Evolutionary conservation across 2,113 vertebrate genomes (phyloP).

Genomic region (Rousettus leschenaultii): DNA sequence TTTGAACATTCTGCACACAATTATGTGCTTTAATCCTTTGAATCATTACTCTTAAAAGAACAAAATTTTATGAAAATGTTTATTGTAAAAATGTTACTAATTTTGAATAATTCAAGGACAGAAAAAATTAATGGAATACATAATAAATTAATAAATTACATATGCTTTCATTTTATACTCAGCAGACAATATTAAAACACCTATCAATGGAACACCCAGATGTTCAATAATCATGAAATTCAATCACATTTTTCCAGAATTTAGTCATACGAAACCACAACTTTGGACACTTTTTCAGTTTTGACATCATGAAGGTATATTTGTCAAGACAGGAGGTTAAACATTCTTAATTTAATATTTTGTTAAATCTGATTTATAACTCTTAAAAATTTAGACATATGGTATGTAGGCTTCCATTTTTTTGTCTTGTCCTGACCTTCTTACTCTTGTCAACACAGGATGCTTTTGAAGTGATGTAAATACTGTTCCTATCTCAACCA

Average conservation of each 20-base stretch:
- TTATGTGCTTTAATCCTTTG: neutral
- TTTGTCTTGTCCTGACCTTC: neutral
- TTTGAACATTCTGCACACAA: neutral
- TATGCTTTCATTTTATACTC: neutral
- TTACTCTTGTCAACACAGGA: neutral
- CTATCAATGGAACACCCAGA: neutral
- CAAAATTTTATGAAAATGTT: neutral
- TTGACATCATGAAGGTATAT: neutral
- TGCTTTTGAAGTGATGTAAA: neutral
- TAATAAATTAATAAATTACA: no score
- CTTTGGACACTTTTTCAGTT: neutral
- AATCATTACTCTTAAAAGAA: neutral
- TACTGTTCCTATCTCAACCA: neutral
- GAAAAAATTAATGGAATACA: neutral
- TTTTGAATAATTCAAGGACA: neutral
- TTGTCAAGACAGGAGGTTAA: slow-evolving; percentile 8
- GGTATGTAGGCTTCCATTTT: neutral
- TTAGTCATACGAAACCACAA: neutral
- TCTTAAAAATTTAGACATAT: neutral
- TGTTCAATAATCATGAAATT: neutral
- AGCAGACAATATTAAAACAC: neutral
- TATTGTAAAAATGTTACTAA: neutral
- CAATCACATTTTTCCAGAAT: neutral
- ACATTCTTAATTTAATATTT: neutral
- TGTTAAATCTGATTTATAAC: neutral